Evolutionary conservation across 2,113 vertebrate genomes (phyloP).

Genomic region (Cepphus grylle): DNA sequence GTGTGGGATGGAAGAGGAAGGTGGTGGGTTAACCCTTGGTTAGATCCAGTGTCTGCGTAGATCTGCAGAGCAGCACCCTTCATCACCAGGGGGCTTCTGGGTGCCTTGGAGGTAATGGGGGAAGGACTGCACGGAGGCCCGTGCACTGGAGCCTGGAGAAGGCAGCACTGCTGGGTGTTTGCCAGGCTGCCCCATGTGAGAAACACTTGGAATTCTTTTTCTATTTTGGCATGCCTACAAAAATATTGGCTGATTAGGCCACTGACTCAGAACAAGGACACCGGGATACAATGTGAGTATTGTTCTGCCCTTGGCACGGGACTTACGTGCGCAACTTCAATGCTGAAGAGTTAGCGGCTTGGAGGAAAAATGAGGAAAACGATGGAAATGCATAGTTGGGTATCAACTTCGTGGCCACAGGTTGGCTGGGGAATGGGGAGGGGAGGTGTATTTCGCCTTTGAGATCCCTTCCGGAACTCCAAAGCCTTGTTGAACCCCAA

Average conservation of each 20-base stretch:
- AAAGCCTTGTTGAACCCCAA: background rate
- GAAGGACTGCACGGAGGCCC: background rate
- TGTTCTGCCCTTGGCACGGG: background rate
- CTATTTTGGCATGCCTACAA: background rate
- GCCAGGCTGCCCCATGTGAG: background rate
- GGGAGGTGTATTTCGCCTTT: background rate
- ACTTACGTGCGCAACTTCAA: background rate
- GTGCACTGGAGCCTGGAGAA: background rate
- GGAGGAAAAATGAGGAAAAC: background rate
- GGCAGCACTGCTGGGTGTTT: background rate
- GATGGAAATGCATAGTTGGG: background rate
- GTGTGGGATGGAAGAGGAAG: rapidly evolving
- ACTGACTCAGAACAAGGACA: background rate
- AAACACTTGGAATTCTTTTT: background rate
- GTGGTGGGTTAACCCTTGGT: background rate
- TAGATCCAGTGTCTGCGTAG: background rate
- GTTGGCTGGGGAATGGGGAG: background rate
- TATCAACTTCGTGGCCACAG: background rate
- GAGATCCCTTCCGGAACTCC: background rate
- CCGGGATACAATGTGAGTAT: background rate
- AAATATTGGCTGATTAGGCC: background rate
- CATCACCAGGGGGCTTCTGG: background rate
- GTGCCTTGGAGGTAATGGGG: background rate
- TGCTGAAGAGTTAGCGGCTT: background rate
- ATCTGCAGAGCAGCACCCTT: background rate